These are phyloP conservation scores for Caradrina kadenii DNA, from an alignment of 2,888 invertebrate genomes.

Conservation along the genomic window DNA sequence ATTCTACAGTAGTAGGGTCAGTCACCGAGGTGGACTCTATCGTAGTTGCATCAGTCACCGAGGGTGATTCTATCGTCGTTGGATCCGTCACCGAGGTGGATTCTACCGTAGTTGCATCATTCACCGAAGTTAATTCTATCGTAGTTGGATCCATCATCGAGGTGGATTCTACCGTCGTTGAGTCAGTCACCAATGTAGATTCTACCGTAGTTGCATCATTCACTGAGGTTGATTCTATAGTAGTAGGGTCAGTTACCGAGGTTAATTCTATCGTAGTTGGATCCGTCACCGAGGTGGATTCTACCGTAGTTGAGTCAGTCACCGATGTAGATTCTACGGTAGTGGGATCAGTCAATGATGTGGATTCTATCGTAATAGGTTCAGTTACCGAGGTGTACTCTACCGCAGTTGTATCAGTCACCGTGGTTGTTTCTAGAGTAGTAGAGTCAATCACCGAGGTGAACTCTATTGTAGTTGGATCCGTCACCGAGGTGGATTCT, in stretches of 20 bases:
- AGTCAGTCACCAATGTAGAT: background rate
- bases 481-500: background rate
- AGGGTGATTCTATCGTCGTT: constrained; percentile 14
- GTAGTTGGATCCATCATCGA: background rate
- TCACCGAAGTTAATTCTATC: background rate
- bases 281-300: background rate
- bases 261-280: constrained; percentile 12
- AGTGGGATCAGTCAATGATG: background rate
- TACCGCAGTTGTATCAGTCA: constrained; percentile 2
- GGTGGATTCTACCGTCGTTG: background rate
- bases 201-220: constrained; percentile 2
- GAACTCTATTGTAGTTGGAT: background rate
- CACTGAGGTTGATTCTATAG: background rate
- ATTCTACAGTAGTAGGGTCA: constrained; percentile 1
- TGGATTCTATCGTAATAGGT: background rate
- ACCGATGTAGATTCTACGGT: constrained; percentile 1
- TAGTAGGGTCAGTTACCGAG: background rate
- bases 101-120: constrained; percentile 8
- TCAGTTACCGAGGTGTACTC: constrained; percentile 7
- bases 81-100: background rate
- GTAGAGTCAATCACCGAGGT: background rate
- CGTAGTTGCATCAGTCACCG: background rate
- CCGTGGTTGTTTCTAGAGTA: background rate
- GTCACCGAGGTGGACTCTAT: constrained; percentile 3
- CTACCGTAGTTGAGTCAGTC: background rate